phyloP scores from a whole-genome alignment of 2,797 vertebrate species.

The Sandelia bainsii region DNA sequence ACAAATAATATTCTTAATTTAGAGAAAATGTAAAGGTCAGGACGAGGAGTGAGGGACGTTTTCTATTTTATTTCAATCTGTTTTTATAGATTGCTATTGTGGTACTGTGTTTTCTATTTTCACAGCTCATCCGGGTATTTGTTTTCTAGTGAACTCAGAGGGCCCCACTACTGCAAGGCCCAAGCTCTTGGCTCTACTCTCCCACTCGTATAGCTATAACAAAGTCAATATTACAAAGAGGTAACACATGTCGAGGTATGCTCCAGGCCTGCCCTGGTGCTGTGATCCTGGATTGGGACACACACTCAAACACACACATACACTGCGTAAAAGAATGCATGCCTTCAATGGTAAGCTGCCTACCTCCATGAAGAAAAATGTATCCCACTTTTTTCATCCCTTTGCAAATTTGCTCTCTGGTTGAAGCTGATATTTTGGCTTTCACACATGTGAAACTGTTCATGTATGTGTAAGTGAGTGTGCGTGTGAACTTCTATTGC shows the following conservation, averaged over 20 bases:
- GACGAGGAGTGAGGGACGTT: constrained; percentile 42
- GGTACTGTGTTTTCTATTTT: constrained; percentile 76
- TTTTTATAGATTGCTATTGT: constrained; percentile 68
- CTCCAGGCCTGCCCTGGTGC: constrained; percentile 77
- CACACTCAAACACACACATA: constrained; percentile 52
- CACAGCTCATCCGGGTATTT: constrained; percentile 75
- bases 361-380: constrained; percentile 61
- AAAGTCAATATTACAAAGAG: constrained; percentile 87
- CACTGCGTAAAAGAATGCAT: constrained; percentile 51
- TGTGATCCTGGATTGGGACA: constrained; percentile 75
- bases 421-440: constrained; percentile 53
- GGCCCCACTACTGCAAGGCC: constrained; percentile 74
- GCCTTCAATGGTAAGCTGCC: constrained; percentile 53
- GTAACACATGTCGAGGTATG: constrained; percentile 87
- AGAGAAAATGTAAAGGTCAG: constrained; percentile 60
- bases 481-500: constrained; percentile 41
- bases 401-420: constrained; percentile 67
- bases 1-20: constrained; percentile 66
- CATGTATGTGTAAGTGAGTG: constrained; percentile 10
- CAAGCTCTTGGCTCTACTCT: constrained; percentile 75
- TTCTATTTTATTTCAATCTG: constrained; percentile 60
- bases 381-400: constrained; percentile 32
- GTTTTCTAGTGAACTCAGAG: constrained; percentile 76
- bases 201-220: constrained; percentile 84
- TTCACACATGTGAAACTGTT: constrained; percentile 61